Evolutionary conservation across 2,113 vertebrate genomes (phyloP).

Genomic region (Megalops atlanticus): DNA sequence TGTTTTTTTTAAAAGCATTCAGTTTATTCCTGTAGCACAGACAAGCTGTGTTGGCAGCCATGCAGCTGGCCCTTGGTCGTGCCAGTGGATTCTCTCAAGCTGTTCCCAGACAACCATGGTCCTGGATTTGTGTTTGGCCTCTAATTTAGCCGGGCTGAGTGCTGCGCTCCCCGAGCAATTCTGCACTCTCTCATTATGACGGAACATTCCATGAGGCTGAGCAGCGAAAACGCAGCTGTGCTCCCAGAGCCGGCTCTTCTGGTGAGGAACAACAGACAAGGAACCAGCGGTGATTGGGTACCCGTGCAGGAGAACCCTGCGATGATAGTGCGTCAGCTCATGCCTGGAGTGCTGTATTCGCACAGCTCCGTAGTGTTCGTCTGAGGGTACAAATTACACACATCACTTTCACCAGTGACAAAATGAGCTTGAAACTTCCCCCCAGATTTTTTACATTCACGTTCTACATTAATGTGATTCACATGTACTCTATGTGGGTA

Average conservation of each 20-base stretch:
- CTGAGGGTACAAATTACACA: background rate
- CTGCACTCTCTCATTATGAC: background rate
- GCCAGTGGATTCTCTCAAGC: background rate
- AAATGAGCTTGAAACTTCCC: background rate
- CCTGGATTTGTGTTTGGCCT: background rate
- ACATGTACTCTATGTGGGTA: background rate
- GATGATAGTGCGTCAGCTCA: background rate
- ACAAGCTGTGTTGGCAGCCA: background rate
- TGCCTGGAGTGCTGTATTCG: background rate
- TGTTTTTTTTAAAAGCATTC: background rate
- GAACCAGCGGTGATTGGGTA: background rate
- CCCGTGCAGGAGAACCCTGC: background rate
- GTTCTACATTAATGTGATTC: background rate
- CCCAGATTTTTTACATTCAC: background rate
- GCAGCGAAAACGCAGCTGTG: background rate
- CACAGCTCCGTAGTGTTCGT: background rate
- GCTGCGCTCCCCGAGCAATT: background rate
- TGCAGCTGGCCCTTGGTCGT: background rate
- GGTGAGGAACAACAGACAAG: background rate
- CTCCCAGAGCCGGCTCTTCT: background rate
- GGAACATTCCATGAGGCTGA: background rate
- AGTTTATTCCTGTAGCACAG: background rate
- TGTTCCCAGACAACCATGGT: background rate
- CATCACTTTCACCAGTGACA: background rate
- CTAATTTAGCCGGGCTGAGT: background rate